These are phyloP conservation scores for Heliconius melpomene DNA, from an alignment of 1,140 invertebrate species.

Conservation along the genomic window DNA sequence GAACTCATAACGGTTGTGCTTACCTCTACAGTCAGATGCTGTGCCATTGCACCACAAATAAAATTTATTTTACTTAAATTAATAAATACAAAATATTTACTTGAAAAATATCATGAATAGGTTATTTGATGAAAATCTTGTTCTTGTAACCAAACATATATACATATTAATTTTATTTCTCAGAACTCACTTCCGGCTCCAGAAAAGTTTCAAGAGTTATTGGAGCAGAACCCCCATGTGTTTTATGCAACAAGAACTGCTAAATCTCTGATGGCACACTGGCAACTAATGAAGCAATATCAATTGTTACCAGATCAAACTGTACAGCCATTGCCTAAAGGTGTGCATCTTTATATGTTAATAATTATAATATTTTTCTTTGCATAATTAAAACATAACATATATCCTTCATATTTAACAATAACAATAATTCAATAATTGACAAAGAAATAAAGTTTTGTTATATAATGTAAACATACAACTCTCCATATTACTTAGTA, in stretches of 20 bases:
- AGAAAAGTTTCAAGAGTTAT: slow-evolving; percentile 92
- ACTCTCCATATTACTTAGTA: no score
- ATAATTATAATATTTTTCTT: background rate
- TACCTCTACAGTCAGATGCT: no score
- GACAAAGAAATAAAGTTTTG: no score
- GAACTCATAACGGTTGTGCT: no score
- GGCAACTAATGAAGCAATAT: slow-evolving; percentile 96
- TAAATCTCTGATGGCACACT: slow-evolving; percentile 92
- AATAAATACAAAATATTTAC: no score
- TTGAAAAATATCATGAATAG: no score
- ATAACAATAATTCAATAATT: no score
- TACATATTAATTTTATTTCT: slow-evolving; percentile 32
- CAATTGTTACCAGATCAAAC: slow-evolving; percentile 95
- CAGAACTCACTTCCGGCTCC: slow-evolving; percentile 83
- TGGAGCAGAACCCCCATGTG: slow-evolving; percentile 90
- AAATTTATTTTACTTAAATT: no score
- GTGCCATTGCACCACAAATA: no score
- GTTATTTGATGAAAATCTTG: no score
- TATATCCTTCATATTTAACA: no score
- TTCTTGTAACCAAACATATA: background rate
- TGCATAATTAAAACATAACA: background rate
- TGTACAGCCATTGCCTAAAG: slow-evolving; percentile 84
- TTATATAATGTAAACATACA: no score
- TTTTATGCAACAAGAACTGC: slow-evolving; percentile 94
- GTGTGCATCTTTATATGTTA: slow-evolving; percentile 48